phyloP scores from a whole-genome alignment of 2,113 vertebrate species.

The Oceanodroma tethys region DNA sequence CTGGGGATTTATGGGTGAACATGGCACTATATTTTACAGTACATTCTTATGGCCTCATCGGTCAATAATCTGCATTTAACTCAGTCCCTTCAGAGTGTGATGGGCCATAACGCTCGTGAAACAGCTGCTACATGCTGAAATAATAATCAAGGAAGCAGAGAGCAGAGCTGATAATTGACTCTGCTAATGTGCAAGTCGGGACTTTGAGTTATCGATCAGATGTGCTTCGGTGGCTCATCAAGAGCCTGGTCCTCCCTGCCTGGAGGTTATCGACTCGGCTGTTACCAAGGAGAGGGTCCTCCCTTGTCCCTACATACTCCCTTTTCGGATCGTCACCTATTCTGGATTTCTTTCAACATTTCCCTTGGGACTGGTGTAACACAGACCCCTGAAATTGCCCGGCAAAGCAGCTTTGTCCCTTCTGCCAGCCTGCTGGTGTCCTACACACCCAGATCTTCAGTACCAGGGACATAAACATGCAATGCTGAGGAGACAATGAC shows the following conservation, averaged over 20 bases:
- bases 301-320: neutral
- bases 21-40: constrained; percentile 32
- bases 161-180: constrained; percentile 66
- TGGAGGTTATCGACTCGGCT: neutral
- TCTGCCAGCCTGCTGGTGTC: neutral
- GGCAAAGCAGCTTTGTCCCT: neutral
- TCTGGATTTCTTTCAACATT: neutral
- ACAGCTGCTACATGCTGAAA: constrained; percentile 69
- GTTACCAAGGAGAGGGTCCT: neutral
- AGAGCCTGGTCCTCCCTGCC: neutral
- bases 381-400: neutral
- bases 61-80: constrained; percentile 70
- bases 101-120: constrained; percentile 58
- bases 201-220: constrained; percentile 63
- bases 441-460: neutral
- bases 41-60: constrained; percentile 47
- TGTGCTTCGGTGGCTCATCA: constrained; percentile 32
- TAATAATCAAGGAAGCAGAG: constrained; percentile 69
- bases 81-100: constrained; percentile 51
- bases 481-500: neutral
- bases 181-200: constrained; percentile 53
- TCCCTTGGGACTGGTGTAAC: neutral
- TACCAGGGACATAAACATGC: neutral
- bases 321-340: neutral
- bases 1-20: constrained; percentile 34